A percentile compares a stretch with the other conserved stretches of the same genome.
Evolutionary conservation across 2,888 invertebrate species (phyloP).

Genomic region (Netelia melanura): DNA sequence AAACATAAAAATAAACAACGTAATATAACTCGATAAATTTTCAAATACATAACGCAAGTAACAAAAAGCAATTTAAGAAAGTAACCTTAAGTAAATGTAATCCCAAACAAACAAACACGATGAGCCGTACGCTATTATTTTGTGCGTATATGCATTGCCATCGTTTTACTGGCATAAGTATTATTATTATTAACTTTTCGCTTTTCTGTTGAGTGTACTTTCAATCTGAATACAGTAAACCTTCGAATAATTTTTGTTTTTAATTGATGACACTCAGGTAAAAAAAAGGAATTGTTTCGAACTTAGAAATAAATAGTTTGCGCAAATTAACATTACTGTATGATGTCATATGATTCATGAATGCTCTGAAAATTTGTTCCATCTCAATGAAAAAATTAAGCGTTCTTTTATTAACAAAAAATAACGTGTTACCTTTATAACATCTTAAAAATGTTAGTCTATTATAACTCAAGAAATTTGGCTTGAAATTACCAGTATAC

Average conservation of each 20-base stretch:
- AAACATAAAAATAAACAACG: no score
- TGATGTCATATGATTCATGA: neutral
- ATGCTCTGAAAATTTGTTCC: neutral
- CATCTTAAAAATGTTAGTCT: neutral
- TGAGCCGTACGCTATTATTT: no score
- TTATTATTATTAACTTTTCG: no score
- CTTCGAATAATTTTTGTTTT: conserved; percentile 1
- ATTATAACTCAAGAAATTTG: neutral
- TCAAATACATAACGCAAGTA: no score
- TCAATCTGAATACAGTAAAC: neutral
- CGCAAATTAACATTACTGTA: neutral
- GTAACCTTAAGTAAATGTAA: no score
- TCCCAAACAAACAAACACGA: no score
- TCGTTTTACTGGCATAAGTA: no score
- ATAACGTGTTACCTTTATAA: neutral
- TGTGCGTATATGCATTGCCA: no score
- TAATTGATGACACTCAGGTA: neutral
- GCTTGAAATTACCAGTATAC: neutral
- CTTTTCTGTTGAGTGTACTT: neutral
- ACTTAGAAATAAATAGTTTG: neutral
- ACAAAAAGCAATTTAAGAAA: no score
- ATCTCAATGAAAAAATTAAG: neutral
- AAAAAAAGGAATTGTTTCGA: neutral
- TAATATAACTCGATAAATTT: no score
- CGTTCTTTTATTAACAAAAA: neutral